Conservation (phyloP, 1,140 invertebrate genomes). For the Pogonognathellus flavescens region DNA sequence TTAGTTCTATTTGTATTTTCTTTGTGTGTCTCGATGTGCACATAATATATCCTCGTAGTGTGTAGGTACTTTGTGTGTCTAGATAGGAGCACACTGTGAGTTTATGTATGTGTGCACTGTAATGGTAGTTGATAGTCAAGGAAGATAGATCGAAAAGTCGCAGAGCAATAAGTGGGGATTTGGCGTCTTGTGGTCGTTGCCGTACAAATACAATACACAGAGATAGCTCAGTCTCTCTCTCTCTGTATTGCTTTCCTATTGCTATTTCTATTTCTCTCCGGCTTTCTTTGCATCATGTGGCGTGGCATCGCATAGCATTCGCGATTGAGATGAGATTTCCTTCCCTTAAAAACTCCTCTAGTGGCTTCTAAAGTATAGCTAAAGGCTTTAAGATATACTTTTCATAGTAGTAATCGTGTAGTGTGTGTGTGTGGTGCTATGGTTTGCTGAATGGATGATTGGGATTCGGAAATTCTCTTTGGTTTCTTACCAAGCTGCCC, state of each 20-base stretch:
- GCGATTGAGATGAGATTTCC: conserved; percentile 58
- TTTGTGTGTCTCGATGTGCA: conserved; percentile 6
- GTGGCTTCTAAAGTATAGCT: conserved; percentile 10
- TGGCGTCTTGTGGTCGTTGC: conserved; percentile 53
- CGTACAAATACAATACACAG: conserved; percentile 29
- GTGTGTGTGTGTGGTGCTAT: neutral
- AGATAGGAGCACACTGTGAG: neutral
- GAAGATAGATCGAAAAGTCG: conserved; percentile 28
- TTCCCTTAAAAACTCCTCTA: neutral
- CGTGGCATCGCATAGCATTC: conserved; percentile 53
- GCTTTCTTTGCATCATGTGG: conserved; percentile 17
- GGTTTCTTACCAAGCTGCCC: conserved; percentile 29
- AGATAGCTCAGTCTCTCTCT: neutral
- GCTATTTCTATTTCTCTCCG: conserved; percentile 21
- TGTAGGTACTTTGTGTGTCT: neutral
- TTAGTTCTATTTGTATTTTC: conserved; percentile 28
- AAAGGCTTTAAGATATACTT: conserved; percentile 26
- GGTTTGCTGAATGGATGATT: conserved; percentile 28
- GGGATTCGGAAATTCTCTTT: conserved; percentile 25
- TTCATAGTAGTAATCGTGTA: too few species aligned
- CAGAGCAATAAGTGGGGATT: conserved; percentile 52
- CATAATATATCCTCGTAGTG: conserved; percentile 1
- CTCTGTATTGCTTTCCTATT: conserved; percentile 36
- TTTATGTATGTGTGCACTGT: neutral
- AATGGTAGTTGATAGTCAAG: conserved; percentile 12